Base-by-base conservation (phyloP, 2,113 vertebrate genomes). In the Bettongia penicillata region DNA sequence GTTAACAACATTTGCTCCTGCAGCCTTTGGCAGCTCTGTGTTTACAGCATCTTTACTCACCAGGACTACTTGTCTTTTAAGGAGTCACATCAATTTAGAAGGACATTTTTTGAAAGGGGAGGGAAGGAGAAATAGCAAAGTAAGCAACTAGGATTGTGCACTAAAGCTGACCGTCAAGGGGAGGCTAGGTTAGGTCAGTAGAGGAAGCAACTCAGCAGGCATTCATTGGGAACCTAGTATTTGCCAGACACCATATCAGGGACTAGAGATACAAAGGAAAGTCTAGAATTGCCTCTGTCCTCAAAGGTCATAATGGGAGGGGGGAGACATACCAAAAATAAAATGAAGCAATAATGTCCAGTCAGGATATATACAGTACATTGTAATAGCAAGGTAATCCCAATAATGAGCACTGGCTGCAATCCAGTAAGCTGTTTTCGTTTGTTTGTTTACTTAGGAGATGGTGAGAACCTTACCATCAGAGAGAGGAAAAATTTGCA, bases 1-100 rank as follows among this genome's bases (percentile, higher is more conserved):
- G 91, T 47, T 47, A 50, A 91, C 49, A 61, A 0, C 94, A 28
- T 37, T 92, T 94, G 90, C 31, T 57, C 51, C 91, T 92, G 50
- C 96, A 96, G 91, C 53, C 93, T 97, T 94, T 95, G 94, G 96
- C 93, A 95, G 94, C 92, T 55, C 37, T 11, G 4, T 31, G 14
- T 68, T 14, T 22, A 23, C 57, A 11, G 31, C 28, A 14, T 68
- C 57, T 68, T 37, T 68, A 37, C 28, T 68, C 57, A 68, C 28
- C 57, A 37, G 28, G 31, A 16, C 57, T 37, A 14, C 28, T 16
- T 37, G 37, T 68, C 57, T 16, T 68, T 68, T 14, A 37, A 31
- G 31, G 57, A 68, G 57, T 16, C 57, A 68, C 31, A 68, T 68
- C 57, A 57, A 57, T 57, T 57, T 57, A 57, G 55, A 57, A 57